Evolutionary conservation across 2,797 vertebrate genomes (phyloP).

Genomic region (Agapornis canus): DNA sequence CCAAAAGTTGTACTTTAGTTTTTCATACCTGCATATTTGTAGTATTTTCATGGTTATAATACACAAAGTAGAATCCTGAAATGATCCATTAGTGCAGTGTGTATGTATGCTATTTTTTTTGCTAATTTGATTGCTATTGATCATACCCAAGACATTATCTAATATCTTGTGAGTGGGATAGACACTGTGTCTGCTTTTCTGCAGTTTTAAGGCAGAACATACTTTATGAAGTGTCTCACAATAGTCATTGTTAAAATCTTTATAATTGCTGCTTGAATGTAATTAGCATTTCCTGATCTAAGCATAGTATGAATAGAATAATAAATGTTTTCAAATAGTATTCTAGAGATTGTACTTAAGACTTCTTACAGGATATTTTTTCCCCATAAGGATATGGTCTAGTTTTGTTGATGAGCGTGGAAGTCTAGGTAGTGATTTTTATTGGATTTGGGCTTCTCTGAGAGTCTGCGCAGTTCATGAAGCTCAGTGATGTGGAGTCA

Average conservation of each 20-base stretch:
- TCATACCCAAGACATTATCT: conserved; percentile 7
- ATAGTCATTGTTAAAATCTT: neutral
- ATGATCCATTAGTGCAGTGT: neutral
- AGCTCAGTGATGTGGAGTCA: neutral
- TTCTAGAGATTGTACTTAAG: neutral
- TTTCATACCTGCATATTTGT: neutral
- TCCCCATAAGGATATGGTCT: neutral
- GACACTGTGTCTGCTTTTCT: neutral
- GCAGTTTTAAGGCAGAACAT: neutral
- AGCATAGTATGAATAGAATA: neutral
- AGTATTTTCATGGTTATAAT: neutral
- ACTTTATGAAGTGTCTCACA: neutral
- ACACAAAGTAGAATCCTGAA: neutral
- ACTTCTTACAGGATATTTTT: neutral
- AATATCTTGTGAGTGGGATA: neutral
- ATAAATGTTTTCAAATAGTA: neutral
- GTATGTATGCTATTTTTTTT: neutral
- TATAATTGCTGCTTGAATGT: neutral
- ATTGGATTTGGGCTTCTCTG: neutral
- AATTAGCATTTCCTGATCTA: neutral
- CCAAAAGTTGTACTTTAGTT: neutral
- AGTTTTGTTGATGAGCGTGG: neutral
- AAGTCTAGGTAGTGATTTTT: neutral
- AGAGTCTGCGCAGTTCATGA: accelerated
- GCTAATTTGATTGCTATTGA: conserved; percentile 30